Conservation (phyloP, 2,113 vertebrate species). For the Silurus glanis region DNA sequence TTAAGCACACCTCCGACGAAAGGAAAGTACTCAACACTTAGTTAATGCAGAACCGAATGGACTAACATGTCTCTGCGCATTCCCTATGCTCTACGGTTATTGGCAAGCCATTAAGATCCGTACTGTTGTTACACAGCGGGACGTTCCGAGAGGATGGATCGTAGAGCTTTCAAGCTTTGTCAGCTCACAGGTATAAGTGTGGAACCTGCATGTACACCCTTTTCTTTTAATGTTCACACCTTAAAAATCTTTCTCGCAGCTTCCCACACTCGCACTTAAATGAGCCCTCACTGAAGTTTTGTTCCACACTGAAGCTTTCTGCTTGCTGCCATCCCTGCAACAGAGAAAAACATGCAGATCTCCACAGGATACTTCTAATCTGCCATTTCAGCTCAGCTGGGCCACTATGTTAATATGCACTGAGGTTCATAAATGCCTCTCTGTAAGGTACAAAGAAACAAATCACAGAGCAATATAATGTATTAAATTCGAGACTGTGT, state of each 20-base stretch:
- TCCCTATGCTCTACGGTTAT: conserved; percentile 32
- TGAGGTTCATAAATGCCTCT: conserved; percentile 11
- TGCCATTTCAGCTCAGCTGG: conserved; percentile 20
- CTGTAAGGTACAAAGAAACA: conserved; percentile 7
- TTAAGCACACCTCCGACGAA: conserved; percentile 24
- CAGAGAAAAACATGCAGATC: conserved; percentile 21
- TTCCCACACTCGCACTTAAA: conserved; percentile 11
- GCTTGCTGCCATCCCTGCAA: background rate
- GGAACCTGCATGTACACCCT: background rate
- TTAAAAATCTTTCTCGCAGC: conserved; percentile 20
- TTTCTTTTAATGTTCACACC: conserved; percentile 27
- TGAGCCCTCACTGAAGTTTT: conserved; percentile 8
- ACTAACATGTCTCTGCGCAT: conserved; percentile 28
- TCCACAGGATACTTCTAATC: conserved; percentile 21
- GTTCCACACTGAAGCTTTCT: conserved; percentile 16
- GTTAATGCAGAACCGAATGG: conserved; percentile 24
- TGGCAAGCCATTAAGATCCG: conserved; percentile 40
- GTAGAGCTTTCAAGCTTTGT: conserved; percentile 13
- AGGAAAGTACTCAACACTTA: conserved; percentile 3
- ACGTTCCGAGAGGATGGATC: background rate
- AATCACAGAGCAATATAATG: background rate
- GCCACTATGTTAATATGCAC: background rate
- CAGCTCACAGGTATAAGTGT: conserved; percentile 7
- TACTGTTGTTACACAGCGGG: conserved; percentile 32
- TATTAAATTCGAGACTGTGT: background rate